Conservation (phyloP, 2,113 vertebrate species). For the Xyrauchen texanus region DNA sequence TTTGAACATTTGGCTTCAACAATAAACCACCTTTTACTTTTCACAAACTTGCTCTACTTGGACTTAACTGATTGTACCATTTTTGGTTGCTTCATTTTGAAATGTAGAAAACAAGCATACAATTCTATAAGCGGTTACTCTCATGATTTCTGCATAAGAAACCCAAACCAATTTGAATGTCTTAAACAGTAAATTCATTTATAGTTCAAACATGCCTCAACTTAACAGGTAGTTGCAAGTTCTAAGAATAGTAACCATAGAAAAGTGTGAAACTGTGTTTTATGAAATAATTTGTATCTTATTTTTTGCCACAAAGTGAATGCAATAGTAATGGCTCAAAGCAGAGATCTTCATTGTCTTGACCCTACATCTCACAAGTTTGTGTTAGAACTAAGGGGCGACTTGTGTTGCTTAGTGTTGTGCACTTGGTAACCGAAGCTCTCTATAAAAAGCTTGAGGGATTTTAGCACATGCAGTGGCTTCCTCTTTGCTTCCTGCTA, state of each 20-base stretch:
- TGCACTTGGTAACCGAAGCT: slow-evolving; percentile 70
- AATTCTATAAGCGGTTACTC: too few species aligned
- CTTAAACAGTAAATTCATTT: too few species aligned
- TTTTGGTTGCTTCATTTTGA: too few species aligned
- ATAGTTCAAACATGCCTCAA: too few species aligned
- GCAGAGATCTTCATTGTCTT: not conserved
- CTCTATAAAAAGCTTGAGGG: slow-evolving; percentile 75
- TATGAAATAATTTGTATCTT: not conserved
- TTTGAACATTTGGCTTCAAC: too few species aligned
- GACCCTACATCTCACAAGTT: slow-evolving; percentile 10
- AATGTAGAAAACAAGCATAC: too few species aligned
- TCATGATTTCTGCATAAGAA: not conserved
- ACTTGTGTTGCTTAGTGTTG: slow-evolving; percentile 53
- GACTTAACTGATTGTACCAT: too few species aligned
- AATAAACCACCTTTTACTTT: too few species aligned
- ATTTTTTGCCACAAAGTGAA: not conserved
- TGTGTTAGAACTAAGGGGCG: slow-evolving; percentile 58
- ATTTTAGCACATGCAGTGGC: slow-evolving; percentile 70
- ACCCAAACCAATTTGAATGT: not conserved
- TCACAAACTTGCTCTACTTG: too few species aligned
- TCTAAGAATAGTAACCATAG: slow-evolving; percentile 16
- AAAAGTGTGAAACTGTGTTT: not conserved
- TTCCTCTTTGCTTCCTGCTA: slow-evolving; percentile 81
- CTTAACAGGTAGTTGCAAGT: not conserved
- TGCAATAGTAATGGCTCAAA: not conserved